These are phyloP conservation scores for Champsocephalus esox DNA, from an alignment of 2,797 vertebrate species.

Conservation along the genomic window DNA sequence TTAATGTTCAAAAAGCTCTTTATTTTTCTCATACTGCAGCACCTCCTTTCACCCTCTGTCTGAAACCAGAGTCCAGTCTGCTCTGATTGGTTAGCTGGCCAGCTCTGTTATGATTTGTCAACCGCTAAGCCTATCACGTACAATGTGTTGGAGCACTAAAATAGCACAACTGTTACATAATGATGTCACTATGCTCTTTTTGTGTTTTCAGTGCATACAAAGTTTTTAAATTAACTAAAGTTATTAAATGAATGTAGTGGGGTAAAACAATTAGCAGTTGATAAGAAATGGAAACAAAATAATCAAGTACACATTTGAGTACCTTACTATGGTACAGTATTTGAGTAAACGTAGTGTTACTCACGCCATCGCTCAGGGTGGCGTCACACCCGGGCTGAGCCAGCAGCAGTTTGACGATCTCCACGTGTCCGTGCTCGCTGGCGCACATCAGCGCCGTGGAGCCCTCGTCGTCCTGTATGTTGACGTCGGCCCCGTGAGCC, in stretches of 20 bases:
- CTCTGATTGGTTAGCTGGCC: too few species aligned
- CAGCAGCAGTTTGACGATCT: slow-evolving; percentile 96
- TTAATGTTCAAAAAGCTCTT: too few species aligned
- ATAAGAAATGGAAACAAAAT: neutral
- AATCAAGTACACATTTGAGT: neutral
- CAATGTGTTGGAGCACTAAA: too few species aligned
- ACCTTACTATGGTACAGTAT: neutral
- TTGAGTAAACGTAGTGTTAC: slow-evolving; percentile 48
- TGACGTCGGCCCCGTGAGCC: slow-evolving; percentile 93
- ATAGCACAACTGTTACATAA: too few species aligned
- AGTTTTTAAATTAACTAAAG: neutral
- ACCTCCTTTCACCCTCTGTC: too few species aligned
- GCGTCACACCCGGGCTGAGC: slow-evolving; percentile 92
- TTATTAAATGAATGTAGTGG: neutral
- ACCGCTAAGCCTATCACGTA: too few species aligned
- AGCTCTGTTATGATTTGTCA: too few species aligned
- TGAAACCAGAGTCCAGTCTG: too few species aligned
- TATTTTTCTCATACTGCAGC: too few species aligned
- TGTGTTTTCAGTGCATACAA: too few species aligned
- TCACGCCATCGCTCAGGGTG: slow-evolving; percentile 94
- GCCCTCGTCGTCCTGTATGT: slow-evolving; percentile 96
- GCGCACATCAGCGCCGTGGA: slow-evolving; percentile 99
- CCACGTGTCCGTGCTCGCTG: slow-evolving; percentile 95
- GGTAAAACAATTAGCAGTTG: neutral
- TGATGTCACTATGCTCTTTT: too few species aligned